A percentile compares a stretch with the other conserved stretches of the same genome.
Evolutionary conservation across 2,113 vertebrate genomes (phyloP).

Genomic region (Sterrhoptilus dennistouni): DNA sequence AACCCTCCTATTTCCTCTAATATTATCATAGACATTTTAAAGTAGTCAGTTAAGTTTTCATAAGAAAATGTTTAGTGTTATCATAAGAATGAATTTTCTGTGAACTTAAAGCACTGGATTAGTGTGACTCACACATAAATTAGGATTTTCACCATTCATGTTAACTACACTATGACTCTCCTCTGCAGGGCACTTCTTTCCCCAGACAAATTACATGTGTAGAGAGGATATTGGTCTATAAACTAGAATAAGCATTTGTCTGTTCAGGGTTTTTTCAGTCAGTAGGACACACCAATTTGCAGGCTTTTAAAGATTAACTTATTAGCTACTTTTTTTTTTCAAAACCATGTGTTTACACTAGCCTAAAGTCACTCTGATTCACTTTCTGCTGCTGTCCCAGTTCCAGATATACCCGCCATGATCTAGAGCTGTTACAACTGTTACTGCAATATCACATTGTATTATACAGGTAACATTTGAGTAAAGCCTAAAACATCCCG

Average conservation of each 20-base stretch:
- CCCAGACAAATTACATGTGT: background rate
- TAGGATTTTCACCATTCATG: background rate
- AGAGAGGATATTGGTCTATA: background rate
- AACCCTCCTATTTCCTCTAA: background rate
- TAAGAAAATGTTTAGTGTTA: background rate
- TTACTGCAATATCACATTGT: background rate
- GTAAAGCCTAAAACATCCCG: background rate
- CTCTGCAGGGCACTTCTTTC: background rate
- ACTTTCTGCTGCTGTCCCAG: background rate
- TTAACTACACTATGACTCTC: background rate
- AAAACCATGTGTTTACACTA: background rate
- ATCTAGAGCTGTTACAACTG: background rate
- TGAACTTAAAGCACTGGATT: background rate
- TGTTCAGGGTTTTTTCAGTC: background rate
- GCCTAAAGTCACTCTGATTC: background rate
- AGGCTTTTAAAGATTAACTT: background rate
- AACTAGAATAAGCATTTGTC: background rate
- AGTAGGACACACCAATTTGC: background rate
- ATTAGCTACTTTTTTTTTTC: background rate
- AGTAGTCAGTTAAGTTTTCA: background rate
- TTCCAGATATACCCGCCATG: background rate
- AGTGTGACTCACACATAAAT: background rate
- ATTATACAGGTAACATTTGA: accelerated
- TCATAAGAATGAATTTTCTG: background rate
- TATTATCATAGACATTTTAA: background rate